A percentile compares a stretch with the other conserved stretches of the same genome.
phyloP scores from a whole-genome alignment of 2,888 invertebrate genomes.

The Ariolimax columbianus region DNA sequence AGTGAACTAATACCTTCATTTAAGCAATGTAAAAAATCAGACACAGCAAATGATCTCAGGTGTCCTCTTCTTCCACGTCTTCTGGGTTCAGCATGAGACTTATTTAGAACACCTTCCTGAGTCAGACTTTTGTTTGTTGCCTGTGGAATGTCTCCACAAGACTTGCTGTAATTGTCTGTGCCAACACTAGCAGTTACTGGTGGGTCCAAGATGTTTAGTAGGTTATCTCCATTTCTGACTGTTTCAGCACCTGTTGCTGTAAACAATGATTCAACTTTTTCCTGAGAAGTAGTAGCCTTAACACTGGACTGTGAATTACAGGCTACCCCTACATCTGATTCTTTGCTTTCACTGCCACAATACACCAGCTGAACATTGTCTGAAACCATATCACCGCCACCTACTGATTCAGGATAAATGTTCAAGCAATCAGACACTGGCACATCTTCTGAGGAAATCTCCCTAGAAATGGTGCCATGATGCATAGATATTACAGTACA shows the following conservation, averaged over 20 bases:
- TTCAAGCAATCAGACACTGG: neutral
- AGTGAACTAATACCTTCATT: slow-evolving; percentile 17
- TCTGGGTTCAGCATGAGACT: neutral
- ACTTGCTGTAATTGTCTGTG: neutral
- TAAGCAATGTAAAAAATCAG: slow-evolving; percentile 25
- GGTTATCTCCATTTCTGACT: too few species aligned
- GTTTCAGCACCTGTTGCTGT: neutral
- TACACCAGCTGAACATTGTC: neutral
- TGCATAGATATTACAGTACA: neutral
- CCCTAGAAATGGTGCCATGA: neutral
- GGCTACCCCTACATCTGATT: neutral
- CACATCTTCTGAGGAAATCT: slow-evolving; percentile 2
- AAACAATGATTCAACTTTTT: too few species aligned
- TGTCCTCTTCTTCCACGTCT: neutral
- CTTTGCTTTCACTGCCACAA: neutral
- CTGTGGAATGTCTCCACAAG: neutral
- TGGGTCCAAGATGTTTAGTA: neutral
- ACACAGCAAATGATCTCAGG: slow-evolving; percentile 17
- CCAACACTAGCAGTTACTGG: neutral
- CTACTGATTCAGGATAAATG: neutral
- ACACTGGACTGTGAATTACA: neutral
- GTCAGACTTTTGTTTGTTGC: neutral
- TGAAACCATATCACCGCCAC: neutral
- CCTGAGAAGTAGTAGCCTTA: neutral
- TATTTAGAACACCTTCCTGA: neutral